Conservation (phyloP, 2,797 vertebrate genomes). For the Tenualosa ilisha region DNA sequence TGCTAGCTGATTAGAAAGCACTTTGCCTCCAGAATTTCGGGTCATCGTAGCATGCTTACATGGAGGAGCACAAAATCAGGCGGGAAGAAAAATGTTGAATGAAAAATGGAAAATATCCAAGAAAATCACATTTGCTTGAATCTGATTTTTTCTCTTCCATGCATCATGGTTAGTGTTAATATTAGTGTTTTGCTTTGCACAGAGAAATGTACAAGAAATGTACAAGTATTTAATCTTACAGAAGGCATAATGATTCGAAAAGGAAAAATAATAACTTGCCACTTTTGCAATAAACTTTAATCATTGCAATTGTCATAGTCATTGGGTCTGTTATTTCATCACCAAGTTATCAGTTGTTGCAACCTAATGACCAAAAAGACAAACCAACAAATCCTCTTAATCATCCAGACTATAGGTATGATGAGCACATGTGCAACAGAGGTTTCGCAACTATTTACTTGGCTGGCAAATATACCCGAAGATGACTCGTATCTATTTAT, state of each 20-base stretch:
- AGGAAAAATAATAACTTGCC: background rate
- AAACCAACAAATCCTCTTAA: background rate
- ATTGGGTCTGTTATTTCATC: background rate
- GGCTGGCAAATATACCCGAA: background rate
- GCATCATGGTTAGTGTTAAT: background rate
- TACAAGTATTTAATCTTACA: background rate
- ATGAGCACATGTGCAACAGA: background rate
- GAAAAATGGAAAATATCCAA: background rate
- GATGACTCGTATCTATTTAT: background rate
- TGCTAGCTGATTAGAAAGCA: slow-evolving; percentile 18
- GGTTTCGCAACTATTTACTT: background rate
- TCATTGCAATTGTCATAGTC: background rate
- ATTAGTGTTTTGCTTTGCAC: background rate
- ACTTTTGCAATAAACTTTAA: background rate
- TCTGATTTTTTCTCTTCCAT: background rate
- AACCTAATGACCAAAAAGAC: background rate
- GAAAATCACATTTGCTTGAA: background rate
- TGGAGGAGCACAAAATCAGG: background rate
- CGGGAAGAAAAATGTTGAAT: background rate
- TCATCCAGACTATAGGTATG: background rate
- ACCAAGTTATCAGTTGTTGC: background rate
- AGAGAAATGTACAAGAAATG: background rate
- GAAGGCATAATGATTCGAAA: background rate
- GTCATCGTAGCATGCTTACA: slow-evolving; percentile 1
- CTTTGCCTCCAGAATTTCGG: background rate